Base-by-base conservation (phyloP, 2,888 invertebrate species). In the Drosophila barbarae region DNA sequence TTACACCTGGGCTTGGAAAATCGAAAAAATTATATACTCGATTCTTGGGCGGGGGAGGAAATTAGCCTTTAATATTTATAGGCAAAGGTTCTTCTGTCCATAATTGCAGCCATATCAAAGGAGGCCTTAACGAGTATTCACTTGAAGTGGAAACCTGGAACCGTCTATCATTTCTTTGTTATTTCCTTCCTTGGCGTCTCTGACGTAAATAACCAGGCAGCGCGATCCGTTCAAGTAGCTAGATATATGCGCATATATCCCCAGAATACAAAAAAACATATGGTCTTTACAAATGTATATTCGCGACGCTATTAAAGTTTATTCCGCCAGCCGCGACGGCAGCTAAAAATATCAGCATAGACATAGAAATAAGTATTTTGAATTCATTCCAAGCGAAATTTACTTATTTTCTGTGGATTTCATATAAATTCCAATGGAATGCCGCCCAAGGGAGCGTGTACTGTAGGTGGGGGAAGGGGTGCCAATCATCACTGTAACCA, bases 361-460 rank as follows among this genome's bases (percentile, higher is more conserved):
- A 72, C 57, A 68, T 61, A 60, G 28, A 28, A 53, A 69, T 59
- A 56, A 74, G 44, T 60, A 64, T 84, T 84, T 79, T 85, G 86
- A 86, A 79, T 69, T 67, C 73, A 67, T 78, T 79, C 86, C 79
- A 79, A 79, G 50, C 68, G 60, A 46, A 60, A 60, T 64, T 85
- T 81, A 81, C 82, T 77, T 77, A 59, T 69, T 69, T 67, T 42
- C 42, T 65, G 42, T 41, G 47, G 57, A 67, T 35, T 36, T 67
- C 28, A 59, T 53, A 53, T 66, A 50, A 51, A 69, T 50, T 26
- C 26, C 34, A 49, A 38, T 18, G 21, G 30, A 34, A 26, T 68
- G 39, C 15, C 18, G 18, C 21, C 10, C 15, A 18, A 18, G 21
- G 36, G 30, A 56, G 55, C 36, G 36, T 21, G 26, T 55, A 3